Base-by-base conservation (phyloP, 2,797 vertebrate species). In the Myripristis jacobus region DNA sequence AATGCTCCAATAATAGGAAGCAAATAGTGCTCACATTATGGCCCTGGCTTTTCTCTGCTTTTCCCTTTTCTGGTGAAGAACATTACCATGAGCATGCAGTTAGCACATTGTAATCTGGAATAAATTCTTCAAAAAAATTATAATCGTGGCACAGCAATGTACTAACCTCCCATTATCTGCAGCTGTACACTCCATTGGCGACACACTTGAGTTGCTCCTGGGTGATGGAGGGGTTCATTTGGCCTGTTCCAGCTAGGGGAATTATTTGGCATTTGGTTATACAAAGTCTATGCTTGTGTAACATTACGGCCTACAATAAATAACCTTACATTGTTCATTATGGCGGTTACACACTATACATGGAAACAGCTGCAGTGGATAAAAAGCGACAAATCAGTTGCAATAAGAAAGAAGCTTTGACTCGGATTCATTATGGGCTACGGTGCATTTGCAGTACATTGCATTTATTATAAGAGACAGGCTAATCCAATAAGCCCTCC, bases 41-140 rank as follows among this genome's bases (percentile, higher is more conserved):
- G 6, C 51, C 43, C 53, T 41, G 53, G 67, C 62, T 51, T 79
- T 60, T 55, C 67, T 74, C 43, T 53, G 2, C 51, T 13, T 70
- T 59, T 67, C 44, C 0, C 0, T 19, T 21, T 6, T 18, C 52
- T 48, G 7, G 16, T 34, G 36, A 62, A 65, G 58, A 24, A 43
- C 29, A 70, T 44, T 70, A 44, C 41, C 68, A 25, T 16, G 62
- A 66, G n/a, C 25, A 48, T 4, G 51, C 56, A 67, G 43, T 34
- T 11, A 34, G 48, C 18, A 59, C 36, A 11, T 24, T 24, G 19
- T 43, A 43, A 44, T 22, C 19, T 22, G 21, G 12, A 13, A 51
- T 6, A 48, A 59, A 77, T 73, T 73, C 62, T 85, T 84, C 69
- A 74, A 59, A 74, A 77, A 73, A 54, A 2, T 27, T 13, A 21